A percentile compares a stretch with the other conserved stretches of the same genome.
phyloP scores from a whole-genome alignment of 1,140 invertebrate genomes.

The Stegodyphus mimosarum region DNA sequence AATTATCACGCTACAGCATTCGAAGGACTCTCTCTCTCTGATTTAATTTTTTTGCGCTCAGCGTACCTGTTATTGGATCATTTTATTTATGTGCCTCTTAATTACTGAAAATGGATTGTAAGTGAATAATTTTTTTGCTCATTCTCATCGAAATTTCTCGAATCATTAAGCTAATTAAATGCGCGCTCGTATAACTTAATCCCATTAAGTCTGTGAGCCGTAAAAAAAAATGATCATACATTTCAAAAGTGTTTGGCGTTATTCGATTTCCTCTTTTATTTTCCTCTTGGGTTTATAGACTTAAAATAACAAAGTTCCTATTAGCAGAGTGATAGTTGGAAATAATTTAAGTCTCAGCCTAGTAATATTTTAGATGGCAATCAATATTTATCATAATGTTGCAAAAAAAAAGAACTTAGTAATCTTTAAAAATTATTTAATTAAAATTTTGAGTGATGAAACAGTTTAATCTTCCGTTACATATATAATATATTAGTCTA shows the following conservation, averaged over 20 bases:
- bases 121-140: neutral
- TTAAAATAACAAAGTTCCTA: no score
- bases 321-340: no score
- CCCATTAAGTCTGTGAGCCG: slow-evolving; percentile 2
- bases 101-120: slow-evolving; percentile 36
- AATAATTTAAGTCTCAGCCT: no score
- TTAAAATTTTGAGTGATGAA: no score
- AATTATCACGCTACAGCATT: neutral
- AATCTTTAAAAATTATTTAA: no score
- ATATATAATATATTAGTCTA: no score
- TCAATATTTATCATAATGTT: no score
- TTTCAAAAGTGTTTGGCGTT: neutral
- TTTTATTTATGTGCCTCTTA: slow-evolving; percentile 38
- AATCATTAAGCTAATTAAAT: slow-evolving; percentile 43
- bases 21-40: neutral
- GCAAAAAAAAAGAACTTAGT: no score
- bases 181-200: slow-evolving; percentile 23
- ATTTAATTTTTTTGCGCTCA: neutral
- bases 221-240: neutral
- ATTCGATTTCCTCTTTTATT: no score
- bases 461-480: no score
- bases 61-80: neutral
- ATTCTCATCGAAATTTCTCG: neutral
- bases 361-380: no score
- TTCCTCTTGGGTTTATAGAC: no score